Evolutionary conservation across 1,140 invertebrate species (phyloP), one percentile per base, ranked within the genome.

Genomic region (Aphaenogaster ashmeadi): DNA sequence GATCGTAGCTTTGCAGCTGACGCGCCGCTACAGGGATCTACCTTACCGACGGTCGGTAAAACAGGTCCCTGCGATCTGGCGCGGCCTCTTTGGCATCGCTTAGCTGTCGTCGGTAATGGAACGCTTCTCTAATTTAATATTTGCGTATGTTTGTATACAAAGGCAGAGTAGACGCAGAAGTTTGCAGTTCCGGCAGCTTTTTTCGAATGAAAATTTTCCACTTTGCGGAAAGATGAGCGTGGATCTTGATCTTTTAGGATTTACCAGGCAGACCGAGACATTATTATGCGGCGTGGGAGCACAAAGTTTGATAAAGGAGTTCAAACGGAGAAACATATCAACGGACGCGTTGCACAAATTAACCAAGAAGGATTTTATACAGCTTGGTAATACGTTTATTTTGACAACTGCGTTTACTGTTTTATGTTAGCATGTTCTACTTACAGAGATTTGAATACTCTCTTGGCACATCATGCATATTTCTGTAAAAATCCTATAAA

Each of bases 251-350:
- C 21, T 58, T 41, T 13, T 72, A 33, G 58, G 74, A 66, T 90
- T 90, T 69, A 90, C 33, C 3, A 87, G 56, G 2, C 89, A 79
- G 54, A 90, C 89, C 8, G 74, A 66, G 9, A 44, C 27, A 8
- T 21, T 90, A 44, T 62, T 90, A 18, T 21, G 18, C 18, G 86
- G 88, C 9, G 62, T 90, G 11, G 79, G 74, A n/a, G 88, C 47
- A n/a, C 0, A 69, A 21, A 47, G 84, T 38, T 79, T 90, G 50
- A 69, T 90, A 62, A 27, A 67, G 11, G 79, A 87, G 74, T 88
- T 74, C 13, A 88, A 85, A 3, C 74, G 54, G 9, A 87, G 66
- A 56, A 80, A 90, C 36, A 80, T 90, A 79, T 90, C 88, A 3
- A 90, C 79, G 4, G 21, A 79, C 0, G 33, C n/a, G 7, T 62